These are phyloP conservation scores for Sylvilagus bachmani DNA, from an alignment of 2,113 vertebrate genomes.

Conservation along the genomic window DNA sequence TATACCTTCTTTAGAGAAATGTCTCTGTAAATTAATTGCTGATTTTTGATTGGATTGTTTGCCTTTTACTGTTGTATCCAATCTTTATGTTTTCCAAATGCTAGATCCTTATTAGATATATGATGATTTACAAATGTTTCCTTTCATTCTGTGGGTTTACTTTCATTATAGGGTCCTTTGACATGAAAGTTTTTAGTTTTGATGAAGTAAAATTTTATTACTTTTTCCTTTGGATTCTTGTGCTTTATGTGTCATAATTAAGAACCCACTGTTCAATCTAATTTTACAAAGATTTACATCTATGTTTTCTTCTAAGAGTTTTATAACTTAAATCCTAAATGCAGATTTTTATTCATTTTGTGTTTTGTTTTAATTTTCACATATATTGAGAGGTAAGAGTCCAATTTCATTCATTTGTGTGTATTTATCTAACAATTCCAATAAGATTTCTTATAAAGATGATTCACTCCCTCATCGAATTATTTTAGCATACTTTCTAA, in stretches of 20 bases:
- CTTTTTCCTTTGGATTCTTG: not conserved
- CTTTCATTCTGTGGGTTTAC: too few relatives aligned
- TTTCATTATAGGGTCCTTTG: too few relatives aligned
- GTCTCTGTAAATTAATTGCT: too few relatives aligned
- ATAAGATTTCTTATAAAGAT: not conserved
- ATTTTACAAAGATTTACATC: not conserved
- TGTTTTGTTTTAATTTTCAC: not conserved
- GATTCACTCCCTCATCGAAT: not conserved
- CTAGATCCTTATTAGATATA: too few relatives aligned
- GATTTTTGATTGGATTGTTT: too few relatives aligned
- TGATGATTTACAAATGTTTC: too few relatives aligned
- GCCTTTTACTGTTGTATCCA: too few relatives aligned
- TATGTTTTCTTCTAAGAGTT: not conserved
- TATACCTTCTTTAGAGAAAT: too few relatives aligned
- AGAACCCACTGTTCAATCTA: not conserved
- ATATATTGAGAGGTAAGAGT: not conserved
- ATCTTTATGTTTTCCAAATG: too few relatives aligned
- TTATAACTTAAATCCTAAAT: not conserved
- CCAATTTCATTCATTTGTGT: not conserved
- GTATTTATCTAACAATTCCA: not conserved
- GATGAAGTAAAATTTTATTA: not conserved
- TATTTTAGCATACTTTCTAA: not conserved
- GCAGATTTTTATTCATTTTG: not conserved
- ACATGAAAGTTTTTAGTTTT: not conserved
- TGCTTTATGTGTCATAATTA: not conserved